These are phyloP conservation scores for Labeo rohita DNA, from an alignment of 2,113 vertebrate species.

Conservation along the genomic window DNA sequence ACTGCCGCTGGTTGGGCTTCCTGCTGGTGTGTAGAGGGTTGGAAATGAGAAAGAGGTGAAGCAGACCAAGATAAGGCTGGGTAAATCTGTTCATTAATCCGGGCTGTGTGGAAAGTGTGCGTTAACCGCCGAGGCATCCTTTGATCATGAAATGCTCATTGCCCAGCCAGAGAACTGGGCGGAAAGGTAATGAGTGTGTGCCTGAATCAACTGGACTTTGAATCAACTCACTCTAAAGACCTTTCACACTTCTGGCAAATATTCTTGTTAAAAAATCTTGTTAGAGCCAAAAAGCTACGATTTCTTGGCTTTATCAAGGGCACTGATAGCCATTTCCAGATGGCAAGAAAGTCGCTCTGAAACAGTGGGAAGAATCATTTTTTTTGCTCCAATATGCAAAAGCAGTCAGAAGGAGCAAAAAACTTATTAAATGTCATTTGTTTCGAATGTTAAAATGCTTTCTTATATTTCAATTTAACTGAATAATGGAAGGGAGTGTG, in stretches of 20 bases:
- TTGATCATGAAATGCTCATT: slow-evolving; percentile 28
- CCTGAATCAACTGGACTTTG: slow-evolving; percentile 32
- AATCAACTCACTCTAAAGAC: slow-evolving; percentile 7
- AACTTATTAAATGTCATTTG: background rate
- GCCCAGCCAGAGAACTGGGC: background rate
- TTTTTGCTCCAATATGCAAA: background rate
- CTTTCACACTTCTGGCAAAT: slow-evolving; percentile 26
- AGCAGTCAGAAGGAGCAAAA: background rate
- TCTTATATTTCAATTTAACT: background rate
- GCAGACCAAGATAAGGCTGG: background rate
- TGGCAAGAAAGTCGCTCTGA: slow-evolving; percentile 14
- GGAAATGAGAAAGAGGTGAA: background rate
- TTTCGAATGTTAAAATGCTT: background rate
- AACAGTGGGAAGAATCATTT: slow-evolving; percentile 21
- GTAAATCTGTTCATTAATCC: background rate
- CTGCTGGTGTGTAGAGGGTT: background rate
- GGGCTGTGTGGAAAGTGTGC: slow-evolving; percentile 10
- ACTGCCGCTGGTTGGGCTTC: background rate
- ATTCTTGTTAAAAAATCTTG: slow-evolving; percentile 14
- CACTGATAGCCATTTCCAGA: background rate
- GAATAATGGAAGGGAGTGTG: too few relatives aligned
- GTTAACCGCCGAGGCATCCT: background rate
- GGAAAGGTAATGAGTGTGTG: slow-evolving; percentile 17
- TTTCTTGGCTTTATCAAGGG: slow-evolving; percentile 24
- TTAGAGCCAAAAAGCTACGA: background rate